Evolutionary conservation across 2,888 invertebrate genomes (phyloP).

Genomic region (Portevinia maculata): DNA sequence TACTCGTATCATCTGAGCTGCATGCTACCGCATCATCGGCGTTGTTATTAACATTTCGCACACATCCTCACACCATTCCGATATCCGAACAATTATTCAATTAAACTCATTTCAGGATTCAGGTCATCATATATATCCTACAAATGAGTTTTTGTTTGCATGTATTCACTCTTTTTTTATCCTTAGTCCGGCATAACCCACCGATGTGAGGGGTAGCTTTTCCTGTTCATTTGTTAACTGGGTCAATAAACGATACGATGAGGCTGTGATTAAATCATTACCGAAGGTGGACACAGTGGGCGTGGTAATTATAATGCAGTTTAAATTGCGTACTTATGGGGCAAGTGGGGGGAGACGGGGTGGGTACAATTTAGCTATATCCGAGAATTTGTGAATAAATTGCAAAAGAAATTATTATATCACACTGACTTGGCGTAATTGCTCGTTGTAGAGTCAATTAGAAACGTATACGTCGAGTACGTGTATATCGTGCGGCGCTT

Average conservation of each 20-base stretch:
- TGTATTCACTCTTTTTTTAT: conserved; percentile 4
- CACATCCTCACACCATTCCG: conserved; percentile 10
- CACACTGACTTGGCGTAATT: conserved; percentile 65
- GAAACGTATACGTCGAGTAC: conserved; percentile 28
- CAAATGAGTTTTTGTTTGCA: conserved; percentile 34
- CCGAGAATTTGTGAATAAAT: conserved; percentile 50
- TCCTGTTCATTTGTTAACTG: conserved; percentile 58
- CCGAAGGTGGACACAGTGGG: conserved; percentile 52
- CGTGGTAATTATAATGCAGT: conserved; percentile 59
- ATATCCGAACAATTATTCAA: conserved; percentile 72
- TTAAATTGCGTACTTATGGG: conserved; percentile 52
- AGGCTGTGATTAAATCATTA: conserved; percentile 68
- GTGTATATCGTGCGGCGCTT: conserved; percentile 11
- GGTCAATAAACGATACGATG: conserved; percentile 69
- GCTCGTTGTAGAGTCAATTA: conserved; percentile 57
- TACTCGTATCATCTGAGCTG: neutral
- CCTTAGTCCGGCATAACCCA: too few relatives aligned
- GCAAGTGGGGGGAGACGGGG: neutral
- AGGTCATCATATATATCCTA: conserved; percentile 64
- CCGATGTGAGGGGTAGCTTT: conserved; percentile 5
- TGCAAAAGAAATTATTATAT: conserved; percentile 63
- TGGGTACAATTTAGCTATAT: neutral
- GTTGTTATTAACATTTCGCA: neutral
- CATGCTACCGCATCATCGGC: too few relatives aligned
- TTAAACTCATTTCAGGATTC: conserved; percentile 67